Evolutionary conservation across 2,113 vertebrate species (phyloP), one percentile per base, ranked within the genome.

Genomic region (Lipophrys pholis): DNA sequence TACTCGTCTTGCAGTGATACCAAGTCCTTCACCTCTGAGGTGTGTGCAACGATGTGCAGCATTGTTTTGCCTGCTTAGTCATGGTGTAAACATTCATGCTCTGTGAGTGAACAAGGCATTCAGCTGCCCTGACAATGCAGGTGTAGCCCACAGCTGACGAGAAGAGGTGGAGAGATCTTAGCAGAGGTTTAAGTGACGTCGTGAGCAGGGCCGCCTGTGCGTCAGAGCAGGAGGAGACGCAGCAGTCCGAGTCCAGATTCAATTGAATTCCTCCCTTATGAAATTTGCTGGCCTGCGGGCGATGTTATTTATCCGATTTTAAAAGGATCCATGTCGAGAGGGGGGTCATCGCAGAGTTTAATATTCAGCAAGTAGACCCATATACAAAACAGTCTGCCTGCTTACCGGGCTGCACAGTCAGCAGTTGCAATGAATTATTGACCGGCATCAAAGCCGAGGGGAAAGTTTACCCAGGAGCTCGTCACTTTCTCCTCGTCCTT

Each of bases 361-460:
- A 85, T 73, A 81, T 72, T 63, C 72, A 73, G 41, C 1, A 8
- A 69, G 76, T 52, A 15, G 10, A 11, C 16, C 54, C 39, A 45
- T 75, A 53, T 40, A 56, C 7, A 17, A 49, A 74, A 65, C 40
- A 39, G 38, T 46, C 7, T 0, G 41, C 9, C 30, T 45, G 16
- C 42, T 81, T n/a, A 21, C 16, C 3, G 61, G 14, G 61, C 74
- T 78, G 72, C 81, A 63, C 60, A 81, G 73, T 89, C 85, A 76
- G 82, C 78, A 45, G 61, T 76, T 73, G 55, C 78, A 67, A 87
- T 91, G 58, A 91, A 92, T 92, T 84, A 90, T 91, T 91, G 84
- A 91, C 89, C 14, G 58, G 69, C 83, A 73, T 78, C 81, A 61
- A 11, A 70, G 74, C 68, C 65, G 64, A 61, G 67, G 73, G 69